Evolutionary conservation across 1,140 invertebrate species (phyloP).

Genomic region (Apis cerana): DNA sequence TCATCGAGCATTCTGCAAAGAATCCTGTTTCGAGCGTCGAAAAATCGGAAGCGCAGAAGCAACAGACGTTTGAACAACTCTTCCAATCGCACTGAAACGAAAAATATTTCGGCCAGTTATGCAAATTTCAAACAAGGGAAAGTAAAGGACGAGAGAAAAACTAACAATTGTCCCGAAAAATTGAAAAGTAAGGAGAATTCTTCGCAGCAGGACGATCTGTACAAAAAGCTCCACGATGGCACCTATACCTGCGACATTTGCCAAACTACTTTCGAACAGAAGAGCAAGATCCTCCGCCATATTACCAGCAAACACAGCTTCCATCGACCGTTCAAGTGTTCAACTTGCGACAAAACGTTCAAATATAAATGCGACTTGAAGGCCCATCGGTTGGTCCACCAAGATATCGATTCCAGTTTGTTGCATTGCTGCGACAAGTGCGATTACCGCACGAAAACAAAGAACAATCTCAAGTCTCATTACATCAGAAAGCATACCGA

Average conservation of each 20-base stretch:
- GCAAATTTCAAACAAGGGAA: background rate
- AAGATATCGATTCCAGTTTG: slow-evolving; percentile 34
- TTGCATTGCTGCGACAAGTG: slow-evolving; percentile 64
- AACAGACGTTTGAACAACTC: background rate
- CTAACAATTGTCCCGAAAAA: background rate
- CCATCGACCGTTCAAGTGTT: slow-evolving; percentile 86
- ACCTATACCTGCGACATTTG: slow-evolving; percentile 78
- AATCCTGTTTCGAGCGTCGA: background rate
- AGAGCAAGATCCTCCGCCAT: slow-evolving; percentile 83
- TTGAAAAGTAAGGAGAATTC: background rate
- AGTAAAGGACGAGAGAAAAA: background rate
- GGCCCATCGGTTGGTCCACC: slow-evolving; percentile 56
- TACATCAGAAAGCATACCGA: slow-evolving; percentile 70
- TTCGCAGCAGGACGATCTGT: slow-evolving; percentile 37
- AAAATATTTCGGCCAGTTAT: background rate
- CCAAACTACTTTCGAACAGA: slow-evolving; percentile 77
- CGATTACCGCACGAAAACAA: slow-evolving; percentile 59
- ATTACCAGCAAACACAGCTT: slow-evolving; percentile 78
- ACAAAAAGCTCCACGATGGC: slow-evolving; percentile 56
- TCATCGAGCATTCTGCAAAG: background rate
- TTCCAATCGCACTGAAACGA: background rate
- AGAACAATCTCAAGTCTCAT: slow-evolving; percentile 62
- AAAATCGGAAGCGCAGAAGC: background rate
- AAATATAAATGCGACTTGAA: slow-evolving; percentile 85
- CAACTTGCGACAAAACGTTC: slow-evolving; percentile 86